Evolutionary conservation across 2,113 vertebrate species (phyloP), one percentile per base, ranked within the genome.

Genomic region (Rynchops niger): DNA sequence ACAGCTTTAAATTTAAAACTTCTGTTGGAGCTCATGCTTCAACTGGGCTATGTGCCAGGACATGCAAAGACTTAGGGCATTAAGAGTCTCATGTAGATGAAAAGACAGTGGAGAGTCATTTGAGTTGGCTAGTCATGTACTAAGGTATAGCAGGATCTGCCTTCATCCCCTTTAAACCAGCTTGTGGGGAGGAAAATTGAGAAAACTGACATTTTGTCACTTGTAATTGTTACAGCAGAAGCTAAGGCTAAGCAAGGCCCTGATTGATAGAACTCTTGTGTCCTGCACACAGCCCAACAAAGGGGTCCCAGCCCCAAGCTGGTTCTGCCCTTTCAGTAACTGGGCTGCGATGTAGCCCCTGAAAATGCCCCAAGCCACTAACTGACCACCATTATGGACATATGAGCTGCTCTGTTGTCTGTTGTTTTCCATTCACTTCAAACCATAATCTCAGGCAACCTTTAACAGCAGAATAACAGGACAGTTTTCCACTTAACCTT

Each of bases 1-100:
- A 94, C 84, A 90, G 69, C 56, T 95, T 97, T 91, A 95, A 96
- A 97, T 95, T 62, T 76, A 86, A 97, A 96, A 91, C 90, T 93
- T 95, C 96, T 96, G 94, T 36, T 87, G 72, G 77, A 92, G 82
- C 53, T 95, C 88, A 81, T 93, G 82, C 78, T 96, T 86, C 94
- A 95, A 42, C 56, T 97, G 86, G 88, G 96, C 82, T 70, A 2
- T 27, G 58, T 56, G 90, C 95, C 96, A 93, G 93, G 83, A 80
- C 82, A 83, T 92, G 72, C 69, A 82, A 94, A 93, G 63, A 27
- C 88, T 87, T 62, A 38, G 73, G 95, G 95, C 67, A 90, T 87
- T 83, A 82, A 16, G 80, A 94, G 81, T 73, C 90, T 96, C 61
- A 26, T 63, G 69, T 70, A 92, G 74, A 96, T 95, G 95, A 91